Evolutionary conservation across 53 echinoderm and acorn worm species (phyloP), one percentile per base, ranked within the genome.

Genomic region (Arbacia lixula): DNA sequence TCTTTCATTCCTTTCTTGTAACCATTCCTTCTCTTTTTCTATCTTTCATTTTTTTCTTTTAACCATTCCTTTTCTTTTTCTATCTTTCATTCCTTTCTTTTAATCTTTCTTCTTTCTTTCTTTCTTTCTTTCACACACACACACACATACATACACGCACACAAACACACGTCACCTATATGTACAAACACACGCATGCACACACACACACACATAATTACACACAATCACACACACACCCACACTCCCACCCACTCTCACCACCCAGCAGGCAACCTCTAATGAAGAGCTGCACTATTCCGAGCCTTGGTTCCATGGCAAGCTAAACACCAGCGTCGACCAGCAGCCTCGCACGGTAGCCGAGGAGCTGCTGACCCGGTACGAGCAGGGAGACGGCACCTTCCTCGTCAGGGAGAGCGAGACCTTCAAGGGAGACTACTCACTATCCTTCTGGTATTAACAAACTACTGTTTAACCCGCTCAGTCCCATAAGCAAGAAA

Each of bases 251-350:
- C 10, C 36, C 56, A 88, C 68, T 26, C 25, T 68, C 26, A 12
- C n/a, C 69, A 42, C 41, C 12, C 69, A 19, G 27, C 4, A 96
- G 85, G 83, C 91, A 33, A 91, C 90, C 3, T 88, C 99, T 11
- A 92, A 90, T 36, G 99, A 94, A 58, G 99, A 99, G 82, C 94
- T 99, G 21, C 99, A 99, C 46, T 99, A 86, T 77, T 92, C 94
- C 0, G 99, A 99, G 72, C 92, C 94, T 9, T 99, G 99, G 99
- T 99, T 99, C 62, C 99, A 99, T 39, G 99, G 99, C 4, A 99
- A 99, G 66, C 87, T 99, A 4, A 87, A 91, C 86, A 96, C 85
- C 17, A 91, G 83, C 60, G 84, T 69, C 8, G 91, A 90, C 66
- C 71, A 80, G 69, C 80, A 54, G 21, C 94, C 99, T 22, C 79